These are phyloP conservation scores for Malurus cyaneus DNA, from an alignment of 2,113 vertebrate genomes.

Conservation along the genomic window DNA sequence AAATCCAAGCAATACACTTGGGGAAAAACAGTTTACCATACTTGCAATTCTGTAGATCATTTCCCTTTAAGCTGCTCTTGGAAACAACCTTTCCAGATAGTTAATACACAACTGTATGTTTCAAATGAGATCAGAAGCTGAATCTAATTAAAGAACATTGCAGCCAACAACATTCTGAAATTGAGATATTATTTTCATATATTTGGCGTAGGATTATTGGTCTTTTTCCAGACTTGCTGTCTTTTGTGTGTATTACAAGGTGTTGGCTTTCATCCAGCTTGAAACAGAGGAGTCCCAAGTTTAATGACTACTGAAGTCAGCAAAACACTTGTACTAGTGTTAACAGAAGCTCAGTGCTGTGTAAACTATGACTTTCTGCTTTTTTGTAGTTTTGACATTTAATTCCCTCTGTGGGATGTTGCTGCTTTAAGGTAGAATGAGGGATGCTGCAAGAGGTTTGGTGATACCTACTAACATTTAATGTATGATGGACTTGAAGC, in stretches of 20 bases:
- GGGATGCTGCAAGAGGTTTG: neutral
- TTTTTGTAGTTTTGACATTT: slow-evolving; percentile 6
- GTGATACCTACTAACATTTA: neutral
- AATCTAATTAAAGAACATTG: slow-evolving; percentile 33
- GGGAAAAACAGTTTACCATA: neutral
- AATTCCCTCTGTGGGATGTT: slow-evolving; percentile 3
- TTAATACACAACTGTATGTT: slow-evolving; percentile 6
- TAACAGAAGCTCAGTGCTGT: slow-evolving; percentile 40
- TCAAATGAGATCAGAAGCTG: slow-evolving; percentile 45
- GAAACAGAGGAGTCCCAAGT: slow-evolving; percentile 48
- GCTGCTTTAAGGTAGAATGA: neutral
- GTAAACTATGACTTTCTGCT: neutral
- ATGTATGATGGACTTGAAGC: neutral
- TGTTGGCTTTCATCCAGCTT: slow-evolving; percentile 32
- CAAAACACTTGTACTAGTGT: slow-evolving; percentile 46
- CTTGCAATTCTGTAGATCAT: neutral
- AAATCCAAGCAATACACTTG: neutral
- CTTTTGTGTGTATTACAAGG: slow-evolving; percentile 37
- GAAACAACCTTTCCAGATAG: neutral
- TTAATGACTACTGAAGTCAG: slow-evolving; percentile 46
- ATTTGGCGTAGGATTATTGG: neutral
- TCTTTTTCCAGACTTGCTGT: neutral
- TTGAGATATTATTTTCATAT: slow-evolving; percentile 51
- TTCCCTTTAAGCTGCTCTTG: neutral
- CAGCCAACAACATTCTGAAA: slow-evolving; percentile 26